Conservation (phyloP, 2,888 invertebrate species). For the Sarcophaga variegata region DNA sequence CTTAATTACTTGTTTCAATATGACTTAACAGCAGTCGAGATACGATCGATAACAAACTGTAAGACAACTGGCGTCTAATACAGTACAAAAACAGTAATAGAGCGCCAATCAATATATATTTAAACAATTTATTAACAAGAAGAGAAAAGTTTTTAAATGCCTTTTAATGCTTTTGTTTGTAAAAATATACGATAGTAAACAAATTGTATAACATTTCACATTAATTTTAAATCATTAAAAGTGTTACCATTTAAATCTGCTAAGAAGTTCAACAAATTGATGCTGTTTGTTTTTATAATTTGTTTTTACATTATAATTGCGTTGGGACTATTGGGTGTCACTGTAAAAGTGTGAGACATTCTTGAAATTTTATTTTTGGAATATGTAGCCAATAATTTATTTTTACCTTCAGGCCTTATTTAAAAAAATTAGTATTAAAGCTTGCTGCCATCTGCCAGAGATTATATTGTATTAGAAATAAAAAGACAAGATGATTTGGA, state of each 20-base stretch:
- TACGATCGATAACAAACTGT: not conserved
- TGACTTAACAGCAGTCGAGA: not conserved
- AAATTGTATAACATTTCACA: not conserved
- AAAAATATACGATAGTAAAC: not conserved
- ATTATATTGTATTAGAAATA: too few relatives aligned
- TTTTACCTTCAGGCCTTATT: too few relatives aligned
- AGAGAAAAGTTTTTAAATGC: not conserved
- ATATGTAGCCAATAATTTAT: too few relatives aligned
- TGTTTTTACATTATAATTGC: not conserved
- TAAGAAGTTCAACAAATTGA: not conserved
- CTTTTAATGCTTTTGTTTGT: not conserved
- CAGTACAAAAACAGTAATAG: not conserved
- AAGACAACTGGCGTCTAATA: not conserved
- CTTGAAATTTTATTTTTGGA: too few relatives aligned
- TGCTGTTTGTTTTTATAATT: not conserved
- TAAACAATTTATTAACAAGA: not conserved
- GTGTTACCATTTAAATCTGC: not conserved
- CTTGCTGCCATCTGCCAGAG: too few relatives aligned
- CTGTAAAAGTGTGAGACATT: too few relatives aligned
- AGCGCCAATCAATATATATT: not conserved
- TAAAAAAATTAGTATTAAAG: too few relatives aligned
- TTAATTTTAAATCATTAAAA: not conserved
- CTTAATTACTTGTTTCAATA: constrained; percentile 2
- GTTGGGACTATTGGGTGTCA: not conserved
- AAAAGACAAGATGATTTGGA: too few relatives aligned